Conservation (phyloP, 1,140 invertebrate species). For the Pseudomyrmex pallidus region DNA sequence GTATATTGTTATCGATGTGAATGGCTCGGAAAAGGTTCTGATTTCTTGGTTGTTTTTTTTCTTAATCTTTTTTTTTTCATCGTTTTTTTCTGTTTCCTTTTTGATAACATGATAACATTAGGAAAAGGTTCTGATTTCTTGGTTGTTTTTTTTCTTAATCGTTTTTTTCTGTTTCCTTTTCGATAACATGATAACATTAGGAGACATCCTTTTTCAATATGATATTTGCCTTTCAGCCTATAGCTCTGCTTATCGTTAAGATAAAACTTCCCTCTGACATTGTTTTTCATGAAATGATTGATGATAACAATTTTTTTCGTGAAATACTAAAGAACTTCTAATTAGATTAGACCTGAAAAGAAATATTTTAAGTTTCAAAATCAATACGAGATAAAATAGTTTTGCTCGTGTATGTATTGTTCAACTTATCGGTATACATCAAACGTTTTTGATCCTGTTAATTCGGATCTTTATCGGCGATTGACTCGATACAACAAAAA, state of each 20-base stretch:
- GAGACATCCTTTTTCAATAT: neutral
- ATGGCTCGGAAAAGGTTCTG: slow-evolving; percentile 7
- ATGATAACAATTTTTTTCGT: neutral
- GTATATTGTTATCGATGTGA: slow-evolving; percentile 39
- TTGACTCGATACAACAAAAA: no score
- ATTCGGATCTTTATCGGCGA: no score
- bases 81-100: neutral
- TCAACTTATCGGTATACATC: no score
- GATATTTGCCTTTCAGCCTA: neutral
- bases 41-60: slow-evolving; percentile 22
- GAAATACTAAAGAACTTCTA: slow-evolving; percentile 9
- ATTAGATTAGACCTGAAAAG: no score
- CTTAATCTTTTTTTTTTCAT: no score
- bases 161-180: neutral
- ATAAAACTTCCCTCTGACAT: neutral
- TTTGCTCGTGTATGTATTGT: no score
- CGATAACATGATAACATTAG: neutral
- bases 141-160: slow-evolving; percentile 17
- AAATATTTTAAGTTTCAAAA: no score
- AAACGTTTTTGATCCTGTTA: no score
- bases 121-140: slow-evolving; percentile 29
- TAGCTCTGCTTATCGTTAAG: neutral
- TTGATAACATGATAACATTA: neutral
- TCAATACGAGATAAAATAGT: no score
- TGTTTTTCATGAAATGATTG: neutral